phyloP scores from a whole-genome alignment of 2,888 invertebrate genomes.

The Orchesella flavescens region DNA sequence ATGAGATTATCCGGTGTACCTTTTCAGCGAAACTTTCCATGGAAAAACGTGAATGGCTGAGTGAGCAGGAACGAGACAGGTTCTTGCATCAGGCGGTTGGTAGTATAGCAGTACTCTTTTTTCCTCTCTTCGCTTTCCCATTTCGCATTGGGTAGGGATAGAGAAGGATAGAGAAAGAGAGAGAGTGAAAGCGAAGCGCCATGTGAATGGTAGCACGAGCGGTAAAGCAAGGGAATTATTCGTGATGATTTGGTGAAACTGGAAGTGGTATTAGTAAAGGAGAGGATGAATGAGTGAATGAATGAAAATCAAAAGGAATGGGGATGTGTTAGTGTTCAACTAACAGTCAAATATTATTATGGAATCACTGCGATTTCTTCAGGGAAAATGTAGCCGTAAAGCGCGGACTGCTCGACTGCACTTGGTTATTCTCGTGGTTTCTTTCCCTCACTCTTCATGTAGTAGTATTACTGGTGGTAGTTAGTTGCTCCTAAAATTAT shows the following conservation, averaged over 20 bases:
- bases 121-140: neutral
- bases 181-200: neutral
- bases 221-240: conserved; percentile 32
- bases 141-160: neutral
- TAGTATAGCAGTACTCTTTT: neutral
- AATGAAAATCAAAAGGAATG: conserved; percentile 38
- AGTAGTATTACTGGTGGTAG: neutral
- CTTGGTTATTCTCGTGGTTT: conserved; percentile 29
- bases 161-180: neutral
- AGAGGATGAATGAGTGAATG: conserved; percentile 50
- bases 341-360: conserved; percentile 51
- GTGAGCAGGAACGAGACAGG: conserved; percentile 23
- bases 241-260: conserved; percentile 53
- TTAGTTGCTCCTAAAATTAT: neutral
- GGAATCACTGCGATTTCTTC: conserved; percentile 44
- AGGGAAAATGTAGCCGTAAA: conserved; percentile 11
- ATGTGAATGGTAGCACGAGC: neutral
- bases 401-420: neutral
- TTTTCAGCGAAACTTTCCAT: conserved; percentile 37
- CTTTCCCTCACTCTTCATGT: conserved; percentile 5
- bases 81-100: neutral
- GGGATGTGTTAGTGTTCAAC: conserved; percentile 31
- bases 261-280: conserved; percentile 20
- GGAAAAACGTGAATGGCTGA: conserved; percentile 36
- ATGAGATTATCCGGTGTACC: conserved; percentile 58